A percentile compares a stretch with the other conserved stretches of the same genome.
These are phyloP conservation scores for Melanogrammus aeglefinus DNA, from an alignment of 2,797 vertebrate species.

Conservation along the genomic window DNA sequence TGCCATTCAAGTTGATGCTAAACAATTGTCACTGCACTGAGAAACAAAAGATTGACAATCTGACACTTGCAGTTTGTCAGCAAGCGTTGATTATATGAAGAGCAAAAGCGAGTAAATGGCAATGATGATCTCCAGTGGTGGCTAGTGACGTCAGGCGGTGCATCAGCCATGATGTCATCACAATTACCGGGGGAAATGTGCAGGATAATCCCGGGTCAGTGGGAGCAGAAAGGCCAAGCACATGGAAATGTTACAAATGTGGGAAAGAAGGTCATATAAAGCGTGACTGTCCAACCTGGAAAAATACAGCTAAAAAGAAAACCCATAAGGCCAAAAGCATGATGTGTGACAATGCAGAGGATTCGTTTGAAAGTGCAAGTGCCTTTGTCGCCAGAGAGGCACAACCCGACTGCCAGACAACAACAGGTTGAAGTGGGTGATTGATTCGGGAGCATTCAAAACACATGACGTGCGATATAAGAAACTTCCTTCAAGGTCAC, in stretches of 20 bases:
- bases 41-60: slow-evolving; percentile 35
- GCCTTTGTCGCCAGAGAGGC: slow-evolving; percentile 23
- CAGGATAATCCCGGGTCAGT: slow-evolving; percentile 19
- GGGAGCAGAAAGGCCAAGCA: slow-evolving; percentile 10
- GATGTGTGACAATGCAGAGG: slow-evolving; percentile 24
- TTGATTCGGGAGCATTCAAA: slow-evolving; percentile 50
- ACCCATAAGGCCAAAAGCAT: slow-evolving; percentile 26
- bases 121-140: background rate
- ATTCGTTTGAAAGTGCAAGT: slow-evolving; percentile 19
- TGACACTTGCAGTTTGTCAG: slow-evolving; percentile 35
- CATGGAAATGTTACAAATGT: slow-evolving; percentile 33
- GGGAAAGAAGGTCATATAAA: slow-evolving; percentile 40
- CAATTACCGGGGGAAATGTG: slow-evolving; percentile 15
- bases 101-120: slow-evolving; percentile 17
- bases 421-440: slow-evolving; percentile 27
- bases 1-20: slow-evolving; percentile 31
- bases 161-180: slow-evolving; percentile 26
- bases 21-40: slow-evolving; percentile 35
- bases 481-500: slow-evolving; percentile 32
- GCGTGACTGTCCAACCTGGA: slow-evolving; percentile 26
- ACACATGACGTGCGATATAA: slow-evolving; percentile 37
- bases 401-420: background rate
- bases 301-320: slow-evolving; percentile 15
- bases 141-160: background rate
- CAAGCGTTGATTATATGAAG: slow-evolving; percentile 35